Conservation (phyloP, 2,113 vertebrate genomes). For the Callaeas wilsoni region DNA sequence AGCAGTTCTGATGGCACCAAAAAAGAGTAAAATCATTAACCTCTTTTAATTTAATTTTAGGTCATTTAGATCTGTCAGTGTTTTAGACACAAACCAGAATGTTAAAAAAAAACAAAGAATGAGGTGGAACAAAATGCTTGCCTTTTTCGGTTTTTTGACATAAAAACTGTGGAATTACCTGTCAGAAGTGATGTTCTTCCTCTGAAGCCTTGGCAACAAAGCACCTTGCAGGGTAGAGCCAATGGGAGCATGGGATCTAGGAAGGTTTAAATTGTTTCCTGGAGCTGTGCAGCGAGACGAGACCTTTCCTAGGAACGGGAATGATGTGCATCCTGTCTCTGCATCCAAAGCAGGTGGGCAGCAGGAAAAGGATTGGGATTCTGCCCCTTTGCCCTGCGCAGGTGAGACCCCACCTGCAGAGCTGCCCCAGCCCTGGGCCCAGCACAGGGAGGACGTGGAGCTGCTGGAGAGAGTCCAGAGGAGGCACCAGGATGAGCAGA, state of each 20-base stretch:
- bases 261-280: not conserved
- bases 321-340: not conserved
- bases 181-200: not conserved
- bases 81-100: not conserved
- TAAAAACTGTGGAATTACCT: not conserved
- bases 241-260: not conserved
- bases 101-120: not conserved
- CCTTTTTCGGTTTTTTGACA: not conserved
- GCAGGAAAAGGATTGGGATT: not conserved
- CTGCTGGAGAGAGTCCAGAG: too few species aligned
- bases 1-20: not conserved
- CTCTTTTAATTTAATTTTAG: not conserved
- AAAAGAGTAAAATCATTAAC: not conserved
- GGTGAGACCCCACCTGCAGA: not conserved
- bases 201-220: not conserved
- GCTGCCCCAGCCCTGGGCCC: not conserved
- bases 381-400: rapidly evolving
- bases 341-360: not conserved
- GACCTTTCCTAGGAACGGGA: not conserved
- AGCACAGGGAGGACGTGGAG: too few species aligned
- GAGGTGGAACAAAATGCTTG: not conserved
- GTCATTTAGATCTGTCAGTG: not conserved
- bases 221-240: not conserved
- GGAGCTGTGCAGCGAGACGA: not conserved
- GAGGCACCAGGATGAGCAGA: too few species aligned